Conservation (phyloP, 2,888 invertebrate species). For the Eupithecia pulchellata region DNA sequence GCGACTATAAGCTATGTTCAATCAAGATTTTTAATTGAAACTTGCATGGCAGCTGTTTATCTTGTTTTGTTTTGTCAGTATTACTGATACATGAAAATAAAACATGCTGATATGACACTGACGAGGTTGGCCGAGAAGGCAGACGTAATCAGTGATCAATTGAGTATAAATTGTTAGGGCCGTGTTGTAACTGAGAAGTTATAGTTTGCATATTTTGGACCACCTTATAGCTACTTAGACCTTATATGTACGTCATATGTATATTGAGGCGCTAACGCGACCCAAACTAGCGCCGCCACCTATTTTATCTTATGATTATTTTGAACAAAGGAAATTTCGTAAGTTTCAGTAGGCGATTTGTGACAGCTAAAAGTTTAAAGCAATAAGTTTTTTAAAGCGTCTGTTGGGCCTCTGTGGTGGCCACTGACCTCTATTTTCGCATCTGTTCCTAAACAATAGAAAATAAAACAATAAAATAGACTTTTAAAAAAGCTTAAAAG, state of each 20-base stretch:
- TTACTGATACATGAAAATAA: slow-evolving; percentile 34
- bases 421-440: too few relatives aligned
- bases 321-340: too few relatives aligned
- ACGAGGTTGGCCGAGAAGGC: slow-evolving; percentile 49
- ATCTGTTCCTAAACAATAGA: too few relatives aligned
- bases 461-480: too few relatives aligned
- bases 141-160: slow-evolving; percentile 68
- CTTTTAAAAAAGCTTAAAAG: too few relatives aligned
- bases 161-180: slow-evolving; percentile 70
- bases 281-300: too few relatives aligned
- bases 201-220: slow-evolving; percentile 27
- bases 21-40: slow-evolving; percentile 1
- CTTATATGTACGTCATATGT: background rate
- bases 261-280: too few relatives aligned
- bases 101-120: slow-evolving; percentile 39
- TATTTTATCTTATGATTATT: too few relatives aligned
- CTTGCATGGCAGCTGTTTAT: slow-evolving; percentile 9
- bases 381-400: too few relatives aligned
- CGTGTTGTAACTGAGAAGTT: slow-evolving; percentile 50
- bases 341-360: too few relatives aligned
- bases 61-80: background rate
- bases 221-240: background rate
- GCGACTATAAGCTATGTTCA: background rate
- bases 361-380: too few relatives aligned
- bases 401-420: too few relatives aligned